Evolutionary conservation across 1,140 invertebrate genomes (phyloP), one percentile per base, ranked within the genome.

Genomic region (Brachionus paranguensis): DNA sequence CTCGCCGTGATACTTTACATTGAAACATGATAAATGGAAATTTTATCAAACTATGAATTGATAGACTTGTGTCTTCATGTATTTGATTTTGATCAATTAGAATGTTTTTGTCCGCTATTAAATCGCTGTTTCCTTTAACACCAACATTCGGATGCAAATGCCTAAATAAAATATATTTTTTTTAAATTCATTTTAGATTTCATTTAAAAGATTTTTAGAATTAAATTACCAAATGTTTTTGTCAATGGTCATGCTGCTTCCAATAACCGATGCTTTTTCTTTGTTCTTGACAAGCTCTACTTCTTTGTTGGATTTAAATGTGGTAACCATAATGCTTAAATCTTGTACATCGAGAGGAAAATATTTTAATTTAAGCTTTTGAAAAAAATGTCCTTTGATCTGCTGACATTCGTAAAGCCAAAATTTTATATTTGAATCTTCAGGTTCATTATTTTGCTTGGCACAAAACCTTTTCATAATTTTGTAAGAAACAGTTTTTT

Each of bases 91-190:
- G 10, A 10, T 20, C 78, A 12, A 24, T 7, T 6, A 6, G 5
- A 37, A 7, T 8, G 79, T 83, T 45, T 79, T 86, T 8, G 72
- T 86, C 70, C 43, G 74, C 17, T 83, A 85, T 50, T 79, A 84
- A 3, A 60, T 85, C 84, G 85, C 84, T 20, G 84, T 78, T 76
- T 81, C 74, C 65, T 60, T 84, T 84, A 6, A 85, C 83, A 72
- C 86, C 86, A 14, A 86, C 85, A 78, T 86, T 85, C 72, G 85
- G 85, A 72, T 86, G 84, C n/a, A 86, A 60, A 60, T 81, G 70
- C 86, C 86, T 86, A 37, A 29, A 37, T 50, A 50, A 76, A 76
- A 50, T 60, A 53, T n/a, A 17, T 53, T 14, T n/a, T 53, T n/a
- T 17, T 14, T 12, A 10, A 11, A 10, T 12, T 11, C n/a, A 10